Percentiles rank a stretch among this genome's conserved stretches.
Conservation (phyloP, 2,113 vertebrate species). For the Pelvicachromis taeniatus region DNA sequence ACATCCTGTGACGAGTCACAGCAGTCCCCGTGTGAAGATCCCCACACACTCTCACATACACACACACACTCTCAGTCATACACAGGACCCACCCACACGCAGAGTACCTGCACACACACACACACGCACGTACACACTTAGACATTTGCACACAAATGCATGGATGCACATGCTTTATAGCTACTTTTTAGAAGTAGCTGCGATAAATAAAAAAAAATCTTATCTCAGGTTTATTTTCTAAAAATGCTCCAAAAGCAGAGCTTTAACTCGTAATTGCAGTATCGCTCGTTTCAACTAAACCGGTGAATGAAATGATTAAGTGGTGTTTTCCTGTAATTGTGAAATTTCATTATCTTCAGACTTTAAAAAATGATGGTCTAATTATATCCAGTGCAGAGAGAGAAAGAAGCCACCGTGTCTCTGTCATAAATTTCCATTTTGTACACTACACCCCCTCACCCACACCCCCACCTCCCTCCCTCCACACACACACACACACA, state of each 20-base stretch:
- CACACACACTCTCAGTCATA: slow-evolving; percentile 32
- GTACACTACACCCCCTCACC: slow-evolving; percentile 80
- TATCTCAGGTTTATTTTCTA: neutral
- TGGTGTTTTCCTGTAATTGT: slow-evolving; percentile 76
- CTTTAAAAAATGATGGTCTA: slow-evolving; percentile 79
- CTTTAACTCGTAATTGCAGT: slow-evolving; percentile 53
- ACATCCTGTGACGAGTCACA: slow-evolving; percentile 80
- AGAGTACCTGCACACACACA: slow-evolving; percentile 1
- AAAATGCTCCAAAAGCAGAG: slow-evolving; percentile 37
- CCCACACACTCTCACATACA: slow-evolving; percentile 40
- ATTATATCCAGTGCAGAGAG: slow-evolving; percentile 82
- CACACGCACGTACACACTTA: slow-evolving; percentile 1
- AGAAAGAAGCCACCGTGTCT: slow-evolving; percentile 80
- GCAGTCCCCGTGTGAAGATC: slow-evolving; percentile 78
- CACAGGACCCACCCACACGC: slow-evolving; percentile 57
- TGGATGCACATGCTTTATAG: neutral
- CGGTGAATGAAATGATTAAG: slow-evolving; percentile 72
- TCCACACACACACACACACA: neutral
- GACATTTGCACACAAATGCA: neutral
- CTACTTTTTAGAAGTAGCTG: neutral
- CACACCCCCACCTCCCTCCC: neutral
- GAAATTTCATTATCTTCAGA: slow-evolving; percentile 76
- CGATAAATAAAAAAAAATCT: slow-evolving; percentile 23
- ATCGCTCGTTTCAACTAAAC: slow-evolving; percentile 70
- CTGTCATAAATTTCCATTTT: slow-evolving; percentile 92